Conservation (phyloP, 2,797 vertebrate genomes). For the Trachurus trachurus region DNA sequence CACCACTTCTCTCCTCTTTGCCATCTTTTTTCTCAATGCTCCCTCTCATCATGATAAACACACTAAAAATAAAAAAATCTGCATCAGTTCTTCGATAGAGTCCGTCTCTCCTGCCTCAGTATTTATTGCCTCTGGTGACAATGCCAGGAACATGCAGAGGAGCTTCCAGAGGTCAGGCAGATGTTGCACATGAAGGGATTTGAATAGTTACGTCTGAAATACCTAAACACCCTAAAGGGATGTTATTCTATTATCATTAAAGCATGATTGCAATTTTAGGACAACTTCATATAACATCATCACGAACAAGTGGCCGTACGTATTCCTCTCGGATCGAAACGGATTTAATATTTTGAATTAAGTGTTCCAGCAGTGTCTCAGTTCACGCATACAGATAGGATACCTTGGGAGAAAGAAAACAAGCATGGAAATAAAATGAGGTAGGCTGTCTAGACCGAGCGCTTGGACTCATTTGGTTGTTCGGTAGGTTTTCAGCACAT, state of each 20-base stretch:
- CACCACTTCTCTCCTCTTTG: conserved; percentile 22
- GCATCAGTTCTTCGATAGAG: conserved; percentile 72
- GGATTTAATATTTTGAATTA: conserved; percentile 71
- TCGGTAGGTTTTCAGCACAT: conserved; percentile 74
- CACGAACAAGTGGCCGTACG: conserved; percentile 21
- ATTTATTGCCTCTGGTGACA: conserved; percentile 78
- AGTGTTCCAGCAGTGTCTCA: conserved; percentile 56
- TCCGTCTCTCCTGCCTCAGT: conserved; percentile 41
- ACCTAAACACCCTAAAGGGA: conserved; percentile 48
- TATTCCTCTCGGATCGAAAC: conserved; percentile 42
- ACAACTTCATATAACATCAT: conserved; percentile 44
- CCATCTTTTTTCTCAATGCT: conserved; percentile 37
- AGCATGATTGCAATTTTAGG: conserved; percentile 47
- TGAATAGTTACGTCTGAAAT: conserved; percentile 53
- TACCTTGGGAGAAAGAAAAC: conserved; percentile 70
- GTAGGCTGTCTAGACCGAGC: conserved; percentile 73
- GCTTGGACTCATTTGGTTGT: conserved; percentile 63
- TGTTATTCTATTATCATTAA: conserved; percentile 47
- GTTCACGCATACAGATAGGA: conserved; percentile 59
- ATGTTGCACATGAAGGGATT: conserved; percentile 68
- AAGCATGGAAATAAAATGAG: conserved; percentile 72
- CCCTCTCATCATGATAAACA: conserved; percentile 62
- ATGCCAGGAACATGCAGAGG: conserved; percentile 71
- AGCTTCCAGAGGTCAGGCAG: conserved; percentile 81
- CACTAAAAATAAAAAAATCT: conserved; percentile 77